phyloP scores from a whole-genome alignment of 2,797 vertebrate genomes.

The Rhynchotus rufescens region DNA sequence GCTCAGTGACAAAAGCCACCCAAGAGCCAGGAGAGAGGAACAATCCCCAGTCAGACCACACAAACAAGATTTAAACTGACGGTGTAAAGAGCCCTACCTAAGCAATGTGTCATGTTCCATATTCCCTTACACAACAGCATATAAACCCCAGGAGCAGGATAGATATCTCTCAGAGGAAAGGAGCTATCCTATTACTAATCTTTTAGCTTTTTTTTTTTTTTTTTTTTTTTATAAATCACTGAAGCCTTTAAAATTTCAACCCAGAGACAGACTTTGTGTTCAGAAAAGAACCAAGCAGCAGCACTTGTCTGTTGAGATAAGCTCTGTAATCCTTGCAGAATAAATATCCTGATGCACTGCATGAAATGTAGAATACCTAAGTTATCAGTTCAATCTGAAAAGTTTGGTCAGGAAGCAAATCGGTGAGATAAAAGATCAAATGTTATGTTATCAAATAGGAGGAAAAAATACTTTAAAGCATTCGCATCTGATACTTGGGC shows the following conservation, averaged over 20 bases:
- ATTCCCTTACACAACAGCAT: neutral
- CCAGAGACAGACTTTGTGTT: neutral
- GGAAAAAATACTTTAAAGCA: neutral
- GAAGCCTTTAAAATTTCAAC: neutral
- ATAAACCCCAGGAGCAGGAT: neutral
- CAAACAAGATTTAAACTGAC: neutral
- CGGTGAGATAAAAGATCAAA: conserved; percentile 13
- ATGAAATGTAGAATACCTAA: neutral
- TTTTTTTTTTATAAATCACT: neutral
- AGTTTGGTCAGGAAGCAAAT: conserved; percentile 34
- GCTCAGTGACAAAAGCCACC: neutral
- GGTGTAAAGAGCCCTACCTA: neutral
- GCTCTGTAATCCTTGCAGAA: neutral
- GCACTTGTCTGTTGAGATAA: neutral
- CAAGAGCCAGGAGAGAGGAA: neutral
- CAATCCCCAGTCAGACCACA: neutral
- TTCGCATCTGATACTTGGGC: neutral
- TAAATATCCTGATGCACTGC: neutral
- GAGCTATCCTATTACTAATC: neutral
- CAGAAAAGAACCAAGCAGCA: neutral
- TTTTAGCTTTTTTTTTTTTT: neutral
- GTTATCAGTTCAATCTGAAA: neutral
- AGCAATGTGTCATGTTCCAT: neutral
- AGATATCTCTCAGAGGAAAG: neutral
- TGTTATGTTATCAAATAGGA: neutral